Percentiles rank a stretch among this genome's conserved stretches.
Conservation (phyloP, 1,140 invertebrate species). For the Bombus breviceps region DNA sequence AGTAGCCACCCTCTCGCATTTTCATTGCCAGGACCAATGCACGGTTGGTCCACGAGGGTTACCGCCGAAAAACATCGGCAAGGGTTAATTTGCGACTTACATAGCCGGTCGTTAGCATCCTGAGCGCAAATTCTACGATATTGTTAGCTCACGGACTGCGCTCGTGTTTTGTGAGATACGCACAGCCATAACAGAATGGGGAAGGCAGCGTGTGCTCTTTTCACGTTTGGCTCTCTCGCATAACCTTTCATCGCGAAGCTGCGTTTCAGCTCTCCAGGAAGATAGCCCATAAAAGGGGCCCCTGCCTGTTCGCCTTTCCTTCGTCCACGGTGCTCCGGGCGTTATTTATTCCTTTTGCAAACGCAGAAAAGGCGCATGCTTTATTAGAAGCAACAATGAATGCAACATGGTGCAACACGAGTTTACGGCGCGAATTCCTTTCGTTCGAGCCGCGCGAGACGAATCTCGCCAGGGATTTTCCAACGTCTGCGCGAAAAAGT, state of each 20-base stretch:
- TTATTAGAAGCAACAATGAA: conserved; percentile 36
- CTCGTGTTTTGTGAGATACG: conserved; percentile 7
- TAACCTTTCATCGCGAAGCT: conserved; percentile 33
- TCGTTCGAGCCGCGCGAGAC: conserved; percentile 25
- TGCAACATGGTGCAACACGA: background rate
- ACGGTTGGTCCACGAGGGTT: background rate
- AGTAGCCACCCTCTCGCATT: conserved; percentile 22
- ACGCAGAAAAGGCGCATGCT: conserved; percentile 23
- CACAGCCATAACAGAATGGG: background rate
- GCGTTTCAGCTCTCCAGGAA: background rate
- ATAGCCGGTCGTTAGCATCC: background rate
- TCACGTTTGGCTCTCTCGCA: conserved; percentile 32
- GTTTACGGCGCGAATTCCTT: conserved; percentile 34
- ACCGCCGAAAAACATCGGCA: conserved; percentile 12
- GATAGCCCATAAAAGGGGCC: conserved; percentile 34
- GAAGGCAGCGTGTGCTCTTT: background rate
- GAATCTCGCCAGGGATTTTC: conserved; percentile 32
- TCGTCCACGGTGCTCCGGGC: background rate
- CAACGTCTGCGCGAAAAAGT: conserved; percentile 16
- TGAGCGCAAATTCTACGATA: background rate
- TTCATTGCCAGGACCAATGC: conserved; percentile 3
- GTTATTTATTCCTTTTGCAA: conserved; percentile 43
- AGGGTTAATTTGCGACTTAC: conserved; percentile 38
- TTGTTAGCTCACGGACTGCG: background rate
- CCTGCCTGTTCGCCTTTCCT: background rate